Evolutionary conservation across 2,888 invertebrate genomes (phyloP).

Genomic region (Panopea generosa): DNA sequence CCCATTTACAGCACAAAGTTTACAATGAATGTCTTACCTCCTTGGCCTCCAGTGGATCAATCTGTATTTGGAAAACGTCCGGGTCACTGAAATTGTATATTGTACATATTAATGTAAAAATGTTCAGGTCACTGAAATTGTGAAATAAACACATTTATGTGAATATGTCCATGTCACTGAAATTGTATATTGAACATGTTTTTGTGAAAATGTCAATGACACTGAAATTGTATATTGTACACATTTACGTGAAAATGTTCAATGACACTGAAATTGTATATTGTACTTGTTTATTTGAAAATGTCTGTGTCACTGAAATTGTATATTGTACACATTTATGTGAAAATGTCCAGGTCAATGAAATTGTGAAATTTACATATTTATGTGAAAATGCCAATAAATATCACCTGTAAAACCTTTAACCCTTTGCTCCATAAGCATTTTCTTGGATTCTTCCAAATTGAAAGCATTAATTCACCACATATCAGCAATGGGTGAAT

Average conservation of each 20-base stretch:
- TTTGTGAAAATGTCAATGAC: conserved; percentile 76
- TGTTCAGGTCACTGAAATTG: neutral
- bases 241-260: neutral
- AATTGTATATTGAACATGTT: no score
- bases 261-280: neutral
- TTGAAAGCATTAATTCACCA: no score
- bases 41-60: conserved; percentile 78
- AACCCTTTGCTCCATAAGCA: no score
- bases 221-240: conserved; percentile 70
- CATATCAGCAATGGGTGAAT: no score
- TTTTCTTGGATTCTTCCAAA: no score
- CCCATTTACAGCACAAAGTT: no score
- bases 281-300: conserved; percentile 36
- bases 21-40: conserved; percentile 66
- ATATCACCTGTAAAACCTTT: no score
- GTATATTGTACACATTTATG: neutral
- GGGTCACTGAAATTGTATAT: conserved; percentile 78
- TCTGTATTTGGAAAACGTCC: conserved; percentile 67
- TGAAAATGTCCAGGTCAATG: neutral
- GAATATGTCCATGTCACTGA: no score
- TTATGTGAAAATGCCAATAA: no score
- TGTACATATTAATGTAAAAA: neutral
- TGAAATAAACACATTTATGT: neutral
- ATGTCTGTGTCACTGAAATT: conserved; percentile 80
- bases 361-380: neutral